Evolutionary conservation across 2,113 vertebrate genomes (phyloP).

Genomic region (Bubo bubo): DNA sequence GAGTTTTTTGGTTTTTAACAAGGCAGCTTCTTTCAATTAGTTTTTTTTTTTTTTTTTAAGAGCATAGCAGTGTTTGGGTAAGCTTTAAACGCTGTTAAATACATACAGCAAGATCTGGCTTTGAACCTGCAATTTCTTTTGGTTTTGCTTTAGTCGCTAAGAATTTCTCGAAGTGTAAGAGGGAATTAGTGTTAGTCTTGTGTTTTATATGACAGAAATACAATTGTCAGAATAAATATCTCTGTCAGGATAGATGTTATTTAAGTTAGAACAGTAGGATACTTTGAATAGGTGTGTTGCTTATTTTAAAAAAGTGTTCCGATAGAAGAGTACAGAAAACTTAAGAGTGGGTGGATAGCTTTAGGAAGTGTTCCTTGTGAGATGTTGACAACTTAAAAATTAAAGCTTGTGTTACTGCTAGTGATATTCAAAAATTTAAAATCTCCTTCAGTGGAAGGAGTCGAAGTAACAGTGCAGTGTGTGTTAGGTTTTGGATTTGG

Average conservation of each 20-base stretch:
- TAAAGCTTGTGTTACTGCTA: neutral
- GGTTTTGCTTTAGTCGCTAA: neutral
- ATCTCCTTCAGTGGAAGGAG: neutral
- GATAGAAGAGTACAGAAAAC: neutral
- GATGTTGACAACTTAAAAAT: neutral
- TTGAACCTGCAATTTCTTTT: neutral
- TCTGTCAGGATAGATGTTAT: neutral
- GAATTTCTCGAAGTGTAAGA: neutral
- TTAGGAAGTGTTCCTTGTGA: neutral
- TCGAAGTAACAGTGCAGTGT: neutral
- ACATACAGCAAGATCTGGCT: neutral
- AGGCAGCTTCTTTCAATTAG: accelerated
- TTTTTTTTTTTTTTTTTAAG: neutral
- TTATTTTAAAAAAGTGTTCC: neutral
- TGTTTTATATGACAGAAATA: neutral
- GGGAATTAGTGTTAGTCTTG: neutral
- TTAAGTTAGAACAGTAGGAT: neutral
- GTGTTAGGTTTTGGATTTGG: neutral
- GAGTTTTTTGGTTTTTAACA: neutral
- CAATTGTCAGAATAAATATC: neutral
- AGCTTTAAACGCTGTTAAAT: neutral
- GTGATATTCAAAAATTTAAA: neutral
- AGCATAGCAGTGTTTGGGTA: neutral
- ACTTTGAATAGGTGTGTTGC: neutral
- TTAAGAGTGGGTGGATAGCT: neutral